Conservation (phyloP, 2,888 invertebrate species). For the Rhodophaea formosa region DNA sequence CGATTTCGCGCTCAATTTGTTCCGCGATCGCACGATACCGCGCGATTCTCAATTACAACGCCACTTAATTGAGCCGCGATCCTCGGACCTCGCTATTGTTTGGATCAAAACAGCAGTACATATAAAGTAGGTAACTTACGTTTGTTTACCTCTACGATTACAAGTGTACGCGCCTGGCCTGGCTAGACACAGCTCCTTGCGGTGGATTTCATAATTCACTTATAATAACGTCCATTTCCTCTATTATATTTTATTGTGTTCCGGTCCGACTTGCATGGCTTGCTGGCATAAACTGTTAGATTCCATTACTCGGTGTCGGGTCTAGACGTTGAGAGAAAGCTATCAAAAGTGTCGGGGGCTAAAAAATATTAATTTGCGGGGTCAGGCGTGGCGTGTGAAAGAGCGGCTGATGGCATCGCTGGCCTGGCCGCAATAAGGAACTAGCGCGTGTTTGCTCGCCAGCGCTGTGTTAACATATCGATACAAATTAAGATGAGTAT, state of each 20-base stretch:
- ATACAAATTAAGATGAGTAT: not conserved
- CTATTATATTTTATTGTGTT: no score
- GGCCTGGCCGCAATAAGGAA: constrained; percentile 15
- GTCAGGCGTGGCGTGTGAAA: constrained; percentile 44
- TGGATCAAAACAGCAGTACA: not conserved
- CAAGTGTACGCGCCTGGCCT: no score
- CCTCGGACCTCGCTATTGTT: constrained; percentile 10
- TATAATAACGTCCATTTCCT: no score
- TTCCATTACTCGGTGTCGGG: not conserved
- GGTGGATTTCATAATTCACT: no score
- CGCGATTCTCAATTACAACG: constrained; percentile 49
- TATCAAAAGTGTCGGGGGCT: constrained; percentile 20
- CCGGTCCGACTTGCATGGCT: no score
- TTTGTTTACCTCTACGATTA: no score
- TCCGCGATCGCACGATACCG: constrained; percentile 51
- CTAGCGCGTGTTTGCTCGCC: constrained; percentile 7
- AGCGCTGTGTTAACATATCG: constrained; percentile 5
- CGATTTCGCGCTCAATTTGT: constrained; percentile 39
- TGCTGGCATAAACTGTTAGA: no score
- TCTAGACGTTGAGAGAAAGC: constrained; percentile 15
- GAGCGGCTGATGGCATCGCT: constrained; percentile 26
- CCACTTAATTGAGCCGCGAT: constrained; percentile 46
- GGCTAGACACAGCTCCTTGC: no score
- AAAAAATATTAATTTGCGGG: constrained; percentile 36
- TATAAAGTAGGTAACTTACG: no score